Conservation (phyloP, 2,888 invertebrate species). For the Petrolisthes manimaculis region DNA sequence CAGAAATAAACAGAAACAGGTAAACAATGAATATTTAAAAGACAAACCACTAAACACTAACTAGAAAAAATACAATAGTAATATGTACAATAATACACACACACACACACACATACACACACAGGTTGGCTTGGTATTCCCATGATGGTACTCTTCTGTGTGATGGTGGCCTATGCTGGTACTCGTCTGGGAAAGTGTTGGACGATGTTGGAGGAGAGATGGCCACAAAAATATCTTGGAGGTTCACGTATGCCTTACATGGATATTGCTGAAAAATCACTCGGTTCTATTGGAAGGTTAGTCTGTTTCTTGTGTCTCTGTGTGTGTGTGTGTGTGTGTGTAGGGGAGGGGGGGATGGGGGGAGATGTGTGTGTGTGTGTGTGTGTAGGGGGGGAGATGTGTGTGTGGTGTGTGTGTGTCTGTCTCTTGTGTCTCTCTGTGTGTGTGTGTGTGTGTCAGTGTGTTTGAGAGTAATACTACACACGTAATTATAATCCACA, state of each 20-base stretch:
- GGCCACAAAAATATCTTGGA: slow-evolving; percentile 73
- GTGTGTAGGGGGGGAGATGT: too few species aligned
- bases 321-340: slow-evolving; percentile 2
- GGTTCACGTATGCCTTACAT: slow-evolving; percentile 78
- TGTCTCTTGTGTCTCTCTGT: too few species aligned
- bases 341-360: too few species aligned
- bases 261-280: slow-evolving; percentile 77
- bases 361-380: too few species aligned
- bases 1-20: too few species aligned
- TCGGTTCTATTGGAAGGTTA: slow-evolving; percentile 76
- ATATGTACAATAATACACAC: not conserved
- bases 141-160: slow-evolving; percentile 75
- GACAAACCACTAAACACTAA: too few species aligned
- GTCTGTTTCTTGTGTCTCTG: slow-evolving; percentile 13
- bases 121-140: slow-evolving; percentile 79
- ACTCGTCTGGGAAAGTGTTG: slow-evolving; percentile 78
- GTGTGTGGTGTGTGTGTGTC: too few species aligned
- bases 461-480: too few species aligned
- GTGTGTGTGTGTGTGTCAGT: too few species aligned
- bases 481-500: too few species aligned
- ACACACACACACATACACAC: not conserved
- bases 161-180: slow-evolving; percentile 78
- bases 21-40: too few species aligned
- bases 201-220: slow-evolving; percentile 78
- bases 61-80: too few species aligned